A percentile compares a stretch with the other conserved stretches of the same genome.
These are phyloP conservation scores for Tipula unca DNA, from an alignment of 2,888 invertebrate genomes.

Conservation along the genomic window DNA sequence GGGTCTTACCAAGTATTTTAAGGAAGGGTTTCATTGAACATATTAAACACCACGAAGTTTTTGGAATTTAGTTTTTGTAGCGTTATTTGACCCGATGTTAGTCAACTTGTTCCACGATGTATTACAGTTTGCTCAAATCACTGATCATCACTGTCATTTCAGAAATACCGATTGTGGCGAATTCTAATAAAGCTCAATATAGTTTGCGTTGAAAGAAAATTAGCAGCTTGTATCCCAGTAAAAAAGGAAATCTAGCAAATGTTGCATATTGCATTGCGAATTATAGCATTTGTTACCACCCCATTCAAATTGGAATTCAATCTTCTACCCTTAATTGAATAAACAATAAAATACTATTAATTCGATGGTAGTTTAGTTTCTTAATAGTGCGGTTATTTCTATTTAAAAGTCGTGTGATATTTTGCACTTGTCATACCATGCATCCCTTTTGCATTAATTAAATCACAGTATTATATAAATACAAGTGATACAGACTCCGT, in stretches of 20 bases:
- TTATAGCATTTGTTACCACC: slow-evolving; percentile 14
- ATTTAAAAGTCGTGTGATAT: slow-evolving; percentile 36
- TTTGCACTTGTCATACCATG: slow-evolving; percentile 37
- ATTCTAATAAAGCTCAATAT: background rate
- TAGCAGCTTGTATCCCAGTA: background rate
- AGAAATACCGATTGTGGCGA: background rate
- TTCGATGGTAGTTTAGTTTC: background rate
- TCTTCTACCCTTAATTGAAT: background rate
- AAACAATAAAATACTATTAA: background rate
- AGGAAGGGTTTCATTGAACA: background rate
- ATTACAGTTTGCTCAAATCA: background rate
- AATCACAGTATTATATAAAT: background rate
- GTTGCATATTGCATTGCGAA: background rate
- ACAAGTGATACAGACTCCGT: background rate
- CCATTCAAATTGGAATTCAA: background rate
- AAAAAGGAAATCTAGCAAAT: background rate
- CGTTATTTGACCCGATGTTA: background rate
- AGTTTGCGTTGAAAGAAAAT: background rate
- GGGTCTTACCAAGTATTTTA: background rate
- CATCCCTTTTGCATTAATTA: background rate
- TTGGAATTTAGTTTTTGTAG: background rate
- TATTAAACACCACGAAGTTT: background rate
- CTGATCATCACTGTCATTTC: too few species aligned
- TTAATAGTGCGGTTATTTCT: slow-evolving; percentile 14
- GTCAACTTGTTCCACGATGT: background rate